Evolutionary conservation across 2,113 vertebrate genomes (phyloP).

Genomic region (Ophiodon elongatus): DNA sequence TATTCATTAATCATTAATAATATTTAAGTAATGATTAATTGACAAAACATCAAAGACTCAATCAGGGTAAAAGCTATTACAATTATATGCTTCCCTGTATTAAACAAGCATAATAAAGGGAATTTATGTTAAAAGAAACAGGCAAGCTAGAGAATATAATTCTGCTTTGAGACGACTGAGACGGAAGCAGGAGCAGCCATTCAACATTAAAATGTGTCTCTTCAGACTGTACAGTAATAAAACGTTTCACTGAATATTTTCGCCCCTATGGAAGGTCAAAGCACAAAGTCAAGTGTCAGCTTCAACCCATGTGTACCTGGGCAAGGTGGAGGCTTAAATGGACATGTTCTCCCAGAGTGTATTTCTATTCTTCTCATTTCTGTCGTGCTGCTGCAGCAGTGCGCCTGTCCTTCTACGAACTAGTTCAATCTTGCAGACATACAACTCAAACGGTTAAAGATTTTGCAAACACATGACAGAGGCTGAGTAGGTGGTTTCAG

Average conservation of each 20-base stretch:
- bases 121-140: not conserved
- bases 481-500: slow-evolving; percentile 44
- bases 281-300: slow-evolving; percentile 7
- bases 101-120: not conserved
- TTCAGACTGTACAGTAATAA: slow-evolving; percentile 1
- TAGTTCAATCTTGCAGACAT: slow-evolving; percentile 26
- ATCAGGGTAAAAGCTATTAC: not conserved
- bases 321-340: not conserved
- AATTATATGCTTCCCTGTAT: not conserved
- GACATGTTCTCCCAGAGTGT: not conserved
- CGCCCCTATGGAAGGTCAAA: slow-evolving; percentile 13
- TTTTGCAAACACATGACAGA: slow-evolving; percentile 24
- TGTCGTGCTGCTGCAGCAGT: not conserved
- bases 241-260: not conserved
- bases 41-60: not conserved
- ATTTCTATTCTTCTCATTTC: slow-evolving; percentile 15
- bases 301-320: not conserved
- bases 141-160: not conserved
- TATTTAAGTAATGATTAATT: not conserved
- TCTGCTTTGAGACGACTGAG: not conserved
- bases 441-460: slow-evolving; percentile 24
- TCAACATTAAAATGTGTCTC: not conserved
- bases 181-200: not conserved
- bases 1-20: not conserved
- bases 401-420: not conserved